Conservation (phyloP, 2,888 invertebrate species). For the Acleris emargana region DNA sequence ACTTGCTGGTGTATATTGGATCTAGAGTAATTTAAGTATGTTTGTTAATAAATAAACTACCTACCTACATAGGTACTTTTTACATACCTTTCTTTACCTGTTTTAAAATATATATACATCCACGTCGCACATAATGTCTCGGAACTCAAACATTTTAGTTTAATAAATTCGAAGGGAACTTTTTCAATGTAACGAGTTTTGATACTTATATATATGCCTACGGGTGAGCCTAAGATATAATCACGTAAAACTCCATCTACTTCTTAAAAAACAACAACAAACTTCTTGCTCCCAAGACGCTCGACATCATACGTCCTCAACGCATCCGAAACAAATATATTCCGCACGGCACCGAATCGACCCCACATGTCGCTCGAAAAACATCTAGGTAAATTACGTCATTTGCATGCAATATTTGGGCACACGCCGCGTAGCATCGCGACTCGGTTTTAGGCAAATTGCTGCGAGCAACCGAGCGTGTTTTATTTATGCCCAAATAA, state of each 20-base stretch:
- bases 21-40: no score
- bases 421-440: constrained; percentile 38
- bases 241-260: no score
- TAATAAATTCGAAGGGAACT: background rate
- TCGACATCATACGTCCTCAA: background rate
- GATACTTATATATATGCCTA: no score
- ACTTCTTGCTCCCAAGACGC: background rate
- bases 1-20: no score
- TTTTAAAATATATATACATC: no score
- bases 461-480: constrained; percentile 60
- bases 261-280: background rate
- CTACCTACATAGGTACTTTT: no score
- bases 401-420: constrained; percentile 35
- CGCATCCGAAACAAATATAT: constrained; percentile 28
- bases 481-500: constrained; percentile 77
- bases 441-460: constrained; percentile 76
- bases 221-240: no score
- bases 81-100: no score
- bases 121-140: no score
- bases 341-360: constrained; percentile 37
- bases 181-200: no score
- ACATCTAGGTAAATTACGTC: constrained; percentile 39
- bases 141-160: background rate
- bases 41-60: no score
- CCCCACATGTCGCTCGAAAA: constrained; percentile 41